phyloP scores from a whole-genome alignment of 2,797 vertebrate species.

The Notolabrus celidotus region DNA sequence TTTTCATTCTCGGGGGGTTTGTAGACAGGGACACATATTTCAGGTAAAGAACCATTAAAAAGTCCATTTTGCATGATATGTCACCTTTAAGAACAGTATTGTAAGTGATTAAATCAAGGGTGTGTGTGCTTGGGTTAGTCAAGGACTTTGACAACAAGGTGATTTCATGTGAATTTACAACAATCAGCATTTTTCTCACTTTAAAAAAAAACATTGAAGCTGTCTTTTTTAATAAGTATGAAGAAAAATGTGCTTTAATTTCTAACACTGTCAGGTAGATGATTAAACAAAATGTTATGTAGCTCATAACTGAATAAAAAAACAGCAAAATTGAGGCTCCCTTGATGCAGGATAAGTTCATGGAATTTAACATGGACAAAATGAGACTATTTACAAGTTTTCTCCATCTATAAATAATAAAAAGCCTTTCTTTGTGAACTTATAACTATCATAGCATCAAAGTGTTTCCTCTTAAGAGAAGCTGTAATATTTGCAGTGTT shows the following conservation, averaged over 20 bases:
- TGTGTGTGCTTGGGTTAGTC: slow-evolving; percentile 8
- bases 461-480: not conserved
- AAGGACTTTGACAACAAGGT: slow-evolving; percentile 1
- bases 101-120: slow-evolving; percentile 19
- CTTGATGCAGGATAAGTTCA: slow-evolving; percentile 1
- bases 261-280: too few relatives aligned
- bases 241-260: slow-evolving; percentile 9
- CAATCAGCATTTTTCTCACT: slow-evolving; percentile 1
- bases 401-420: not conserved
- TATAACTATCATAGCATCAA: not conserved
- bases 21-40: too few relatives aligned
- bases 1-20: too few relatives aligned
- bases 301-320: not conserved
- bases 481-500: not conserved
- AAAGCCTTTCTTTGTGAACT: slow-evolving; percentile 11
- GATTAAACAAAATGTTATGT: slow-evolving; percentile 6
- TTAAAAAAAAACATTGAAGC: too few relatives aligned
- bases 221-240: too few relatives aligned
- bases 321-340: slow-evolving; percentile 1
- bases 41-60: too few relatives aligned
- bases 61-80: too few relatives aligned
- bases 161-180: slow-evolving; percentile 9
- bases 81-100: slow-evolving; percentile 17
- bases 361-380: not conserved
- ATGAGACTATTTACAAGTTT: not conserved